These are phyloP conservation scores for Parochlus steinenii DNA, from an alignment of 2,888 invertebrate genomes.

Conservation along the genomic window DNA sequence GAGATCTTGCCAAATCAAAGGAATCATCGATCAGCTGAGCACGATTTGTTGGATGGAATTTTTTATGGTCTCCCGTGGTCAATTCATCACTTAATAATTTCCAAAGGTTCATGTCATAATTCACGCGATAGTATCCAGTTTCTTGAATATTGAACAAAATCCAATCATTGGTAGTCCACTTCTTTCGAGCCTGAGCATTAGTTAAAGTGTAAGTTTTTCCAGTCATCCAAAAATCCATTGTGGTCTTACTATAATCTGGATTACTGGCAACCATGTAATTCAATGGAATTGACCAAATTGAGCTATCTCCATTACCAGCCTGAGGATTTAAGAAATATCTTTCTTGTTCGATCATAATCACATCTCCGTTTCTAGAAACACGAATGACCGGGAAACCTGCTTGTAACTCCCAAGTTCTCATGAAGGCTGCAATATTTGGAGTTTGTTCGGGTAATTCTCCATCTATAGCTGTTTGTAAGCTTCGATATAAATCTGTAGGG, in stretches of 20 bases:
- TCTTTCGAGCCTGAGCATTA: not conserved
- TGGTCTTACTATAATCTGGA: conserved; percentile 17
- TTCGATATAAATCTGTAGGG: conserved; percentile 27
- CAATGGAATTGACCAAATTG: conserved; percentile 23
- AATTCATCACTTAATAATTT: conserved; percentile 17
- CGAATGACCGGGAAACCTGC: conserved; percentile 41
- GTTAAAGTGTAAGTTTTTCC: not conserved
- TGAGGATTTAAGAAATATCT: conserved; percentile 6
- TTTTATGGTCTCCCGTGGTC: conserved; percentile 15
- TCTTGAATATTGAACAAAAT: conserved; percentile 27
- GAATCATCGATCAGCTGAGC: conserved; percentile 63
- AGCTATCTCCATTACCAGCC: not conserved
- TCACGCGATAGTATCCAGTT: conserved; percentile 7
- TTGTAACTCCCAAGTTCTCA: conserved; percentile 43
- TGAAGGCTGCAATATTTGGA: conserved; percentile 30
- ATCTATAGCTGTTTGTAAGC: conserved; percentile 20
- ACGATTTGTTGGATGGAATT: conserved; percentile 27
- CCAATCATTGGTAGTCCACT: conserved; percentile 20
- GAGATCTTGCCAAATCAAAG: conserved; percentile 42
- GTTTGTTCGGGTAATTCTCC: conserved; percentile 11
- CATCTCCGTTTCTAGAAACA: conserved; percentile 23
- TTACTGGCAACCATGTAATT: conserved; percentile 22
- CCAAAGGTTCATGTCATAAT: conserved; percentile 8
- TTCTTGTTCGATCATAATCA: conserved; percentile 4
- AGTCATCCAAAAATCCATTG: conserved; percentile 3